Percentiles rank a stretch among this genome's conserved stretches.
Conservation (phyloP, 1,140 invertebrate species). For the Musca domestica region DNA sequence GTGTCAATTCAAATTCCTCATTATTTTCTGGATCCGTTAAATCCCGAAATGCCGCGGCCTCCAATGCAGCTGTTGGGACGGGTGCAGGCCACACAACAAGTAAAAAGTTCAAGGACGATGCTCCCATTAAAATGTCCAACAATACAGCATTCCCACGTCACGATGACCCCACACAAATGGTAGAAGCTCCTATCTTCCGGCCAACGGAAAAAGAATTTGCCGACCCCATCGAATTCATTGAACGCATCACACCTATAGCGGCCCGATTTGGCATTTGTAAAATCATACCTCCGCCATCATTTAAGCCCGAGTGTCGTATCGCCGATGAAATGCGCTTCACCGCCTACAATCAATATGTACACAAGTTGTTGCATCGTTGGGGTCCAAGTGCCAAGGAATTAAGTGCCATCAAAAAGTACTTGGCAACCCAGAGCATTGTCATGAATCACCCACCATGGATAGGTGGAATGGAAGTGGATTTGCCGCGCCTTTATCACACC, state of each 20-base stretch:
- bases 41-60: constrained; percentile 33
- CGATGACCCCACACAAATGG: constrained; percentile 61
- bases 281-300: constrained; percentile 82
- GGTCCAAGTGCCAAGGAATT: constrained; percentile 84
- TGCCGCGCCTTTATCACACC: constrained; percentile 80
- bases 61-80: constrained; percentile 28
- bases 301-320: constrained; percentile 86
- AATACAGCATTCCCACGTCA: constrained; percentile 59
- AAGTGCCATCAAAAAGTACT: constrained; percentile 81
- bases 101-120: constrained; percentile 50
- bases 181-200: constrained; percentile 80
- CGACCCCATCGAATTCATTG: constrained; percentile 87
- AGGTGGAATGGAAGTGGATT: constrained; percentile 86
- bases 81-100: constrained; percentile 24
- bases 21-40: constrained; percentile 47
- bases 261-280: constrained; percentile 84
- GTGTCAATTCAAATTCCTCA: constrained; percentile 48
- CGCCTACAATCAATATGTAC: constrained; percentile 88
- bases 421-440: constrained; percentile 74
- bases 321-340: constrained; percentile 84
- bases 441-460: constrained; percentile 77
- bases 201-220: constrained; percentile 83
- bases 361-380: constrained; percentile 86
- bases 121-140: constrained; percentile 56
- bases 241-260: constrained; percentile 75